A percentile compares a stretch with the other conserved stretches of the same genome.
Conservation (phyloP, 2,797 vertebrate genomes). For the Champsocephalus gunnari region DNA sequence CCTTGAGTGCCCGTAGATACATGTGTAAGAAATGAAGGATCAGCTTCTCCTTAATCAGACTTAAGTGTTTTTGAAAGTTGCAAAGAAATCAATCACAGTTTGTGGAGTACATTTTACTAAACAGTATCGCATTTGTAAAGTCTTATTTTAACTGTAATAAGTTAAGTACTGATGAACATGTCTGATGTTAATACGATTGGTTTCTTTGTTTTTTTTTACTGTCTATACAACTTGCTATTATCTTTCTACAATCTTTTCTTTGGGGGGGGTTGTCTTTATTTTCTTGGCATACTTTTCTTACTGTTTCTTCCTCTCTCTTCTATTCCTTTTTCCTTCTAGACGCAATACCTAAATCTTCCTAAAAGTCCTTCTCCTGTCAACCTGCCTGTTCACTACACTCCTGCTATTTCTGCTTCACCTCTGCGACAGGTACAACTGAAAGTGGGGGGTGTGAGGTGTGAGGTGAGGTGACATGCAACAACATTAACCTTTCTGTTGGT, state of each 20-base stretch:
- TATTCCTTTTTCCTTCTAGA: constrained; percentile 25
- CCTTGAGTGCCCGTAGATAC: not conserved
- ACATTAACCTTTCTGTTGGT: no score
- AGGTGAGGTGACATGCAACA: no score
- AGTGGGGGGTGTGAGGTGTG: no score
- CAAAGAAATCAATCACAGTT: not conserved
- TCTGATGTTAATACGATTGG: not conserved
- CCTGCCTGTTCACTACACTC: constrained; percentile 84
- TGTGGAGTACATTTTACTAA: not conserved
- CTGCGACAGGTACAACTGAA: constrained; percentile 81
- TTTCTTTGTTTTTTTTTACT: not conserved
- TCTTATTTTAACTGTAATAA: not conserved
- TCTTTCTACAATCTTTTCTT: not conserved
- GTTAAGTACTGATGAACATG: not conserved
- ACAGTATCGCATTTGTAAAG: not conserved
- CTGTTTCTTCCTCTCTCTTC: not conserved
- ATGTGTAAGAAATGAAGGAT: not conserved
- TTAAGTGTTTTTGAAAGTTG: constrained; percentile 4
- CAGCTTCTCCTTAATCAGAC: not conserved
- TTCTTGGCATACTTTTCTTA: not conserved
- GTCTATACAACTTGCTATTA: not conserved
- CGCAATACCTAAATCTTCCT: constrained; percentile 70
- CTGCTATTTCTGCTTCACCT: constrained; percentile 83
- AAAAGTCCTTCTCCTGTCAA: constrained; percentile 80
- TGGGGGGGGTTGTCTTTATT: not conserved